A percentile compares a stretch with the other conserved stretches of the same genome.
Evolutionary conservation across 2,113 vertebrate genomes (phyloP).

Genomic region (Corvus moneduloides): DNA sequence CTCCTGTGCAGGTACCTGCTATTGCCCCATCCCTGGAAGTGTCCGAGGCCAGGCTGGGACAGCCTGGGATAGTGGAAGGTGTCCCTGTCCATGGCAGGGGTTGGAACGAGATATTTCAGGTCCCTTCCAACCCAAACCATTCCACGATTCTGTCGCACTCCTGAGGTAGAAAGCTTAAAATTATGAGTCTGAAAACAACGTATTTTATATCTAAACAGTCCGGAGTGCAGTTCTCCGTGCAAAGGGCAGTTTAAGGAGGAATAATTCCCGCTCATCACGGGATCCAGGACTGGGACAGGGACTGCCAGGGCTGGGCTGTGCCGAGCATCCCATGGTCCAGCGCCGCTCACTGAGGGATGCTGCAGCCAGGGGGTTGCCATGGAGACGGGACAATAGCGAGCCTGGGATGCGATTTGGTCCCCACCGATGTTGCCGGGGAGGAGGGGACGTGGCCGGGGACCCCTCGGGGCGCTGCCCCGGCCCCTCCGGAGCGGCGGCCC

Average conservation of each 20-base stretch:
- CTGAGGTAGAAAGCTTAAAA: not conserved
- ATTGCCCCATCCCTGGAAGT: not conserved
- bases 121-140: not conserved
- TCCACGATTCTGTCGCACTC: too few species aligned
- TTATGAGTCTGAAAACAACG: not conserved
- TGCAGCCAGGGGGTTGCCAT: not conserved
- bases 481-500: not conserved
- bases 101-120: not conserved
- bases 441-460: accelerated
- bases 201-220: not conserved
- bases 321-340: not conserved
- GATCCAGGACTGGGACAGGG: not conserved
- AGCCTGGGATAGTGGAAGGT: not conserved
- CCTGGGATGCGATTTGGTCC: not conserved
- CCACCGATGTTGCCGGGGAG: accelerated
- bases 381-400: not conserved
- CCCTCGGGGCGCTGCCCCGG: not conserved
- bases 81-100: not conserved
- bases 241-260: not conserved
- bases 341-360: accelerated
- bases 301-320: not conserved
- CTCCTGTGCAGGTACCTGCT: not conserved
- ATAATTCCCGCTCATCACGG: accelerated
- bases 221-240: not conserved
- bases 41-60: not conserved